Base-by-base conservation (phyloP, 1,140 invertebrate genomes). In the Melitaea cinxia region DNA sequence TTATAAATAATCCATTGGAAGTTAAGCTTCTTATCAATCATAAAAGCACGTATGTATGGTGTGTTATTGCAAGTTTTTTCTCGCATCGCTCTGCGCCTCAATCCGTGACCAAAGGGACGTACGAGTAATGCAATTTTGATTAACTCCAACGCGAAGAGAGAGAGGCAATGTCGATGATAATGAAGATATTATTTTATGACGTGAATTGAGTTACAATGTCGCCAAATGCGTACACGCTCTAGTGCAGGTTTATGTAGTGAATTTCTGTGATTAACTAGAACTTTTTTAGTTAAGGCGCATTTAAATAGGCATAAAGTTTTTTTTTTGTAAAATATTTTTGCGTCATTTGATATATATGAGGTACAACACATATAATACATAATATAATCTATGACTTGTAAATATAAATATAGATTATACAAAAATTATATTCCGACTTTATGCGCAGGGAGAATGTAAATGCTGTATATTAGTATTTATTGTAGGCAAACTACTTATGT, bases 121-220 rank as follows among this genome's bases (percentile, higher is more conserved):
- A 75, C 59, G 49, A 54, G 73, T 87, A 89, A 89, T 85, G 82
- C 78, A 88, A 84, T 86, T 87, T 85, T 87, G 86, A 89, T 89
- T 83, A 83, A 81, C 76, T 83, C 67, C 65, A 58, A 56, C 68
- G 47, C 64, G 68, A 71, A 73, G 57, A 72, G n/a, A n/a, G 57
- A 68, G 54, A 62, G 65, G 72, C 76, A 74, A 72, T 70, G 55
- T 66, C 66, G 39, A 71, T n/a, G n/a, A n/a, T 75, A 74, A 85
- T 81, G 76, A 73, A 85, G 82, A 82, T 79, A 85, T 85, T 84
- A 84, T 71, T 71, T 74, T 64, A 72, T 72, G 62, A 74, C 70
- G 70, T 77, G 75, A 33, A 55, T 19, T 49, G 72, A 52, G 39
- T 77, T 67, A 59, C 62, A 66, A 74, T 70, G 75, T 69, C 55